These are phyloP conservation scores for Thalassoma bifasciatum DNA, from an alignment of 2,113 vertebrate species.

Conservation along the genomic window DNA sequence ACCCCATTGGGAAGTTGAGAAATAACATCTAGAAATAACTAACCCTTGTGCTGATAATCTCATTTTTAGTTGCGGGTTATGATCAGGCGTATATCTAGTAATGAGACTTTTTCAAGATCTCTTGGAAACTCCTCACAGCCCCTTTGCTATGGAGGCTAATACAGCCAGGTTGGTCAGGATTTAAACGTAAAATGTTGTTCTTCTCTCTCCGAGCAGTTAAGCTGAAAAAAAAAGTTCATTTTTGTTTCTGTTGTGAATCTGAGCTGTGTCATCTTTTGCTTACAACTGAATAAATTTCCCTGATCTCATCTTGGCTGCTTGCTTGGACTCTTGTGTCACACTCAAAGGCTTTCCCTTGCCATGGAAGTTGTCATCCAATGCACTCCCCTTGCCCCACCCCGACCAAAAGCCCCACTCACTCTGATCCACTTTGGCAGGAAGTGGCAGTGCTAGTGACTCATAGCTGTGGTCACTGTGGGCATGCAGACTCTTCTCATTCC, in stretches of 20 bases:
- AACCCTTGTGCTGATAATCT: too few relatives aligned
- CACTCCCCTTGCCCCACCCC: constrained; percentile 39
- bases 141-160: too few relatives aligned
- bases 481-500: constrained; percentile 55
- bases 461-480: constrained; percentile 61
- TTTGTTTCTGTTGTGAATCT: constrained; percentile 22
- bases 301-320: constrained; percentile 33
- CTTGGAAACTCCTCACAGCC: too few relatives aligned
- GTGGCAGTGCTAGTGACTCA: constrained; percentile 72
- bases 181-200: neutral
- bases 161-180: too few relatives aligned
- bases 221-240: neutral
- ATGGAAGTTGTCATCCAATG: constrained; percentile 51
- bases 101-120: too few relatives aligned
- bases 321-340: constrained; percentile 26
- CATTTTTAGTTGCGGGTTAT: too few relatives aligned
- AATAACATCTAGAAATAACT: too few relatives aligned
- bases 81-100: too few relatives aligned
- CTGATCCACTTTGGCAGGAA: constrained; percentile 74
- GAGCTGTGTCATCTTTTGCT: constrained; percentile 29
- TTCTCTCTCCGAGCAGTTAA: neutral
- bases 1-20: too few relatives aligned
- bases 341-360: constrained; percentile 39
- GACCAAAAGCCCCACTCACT: constrained; percentile 63
- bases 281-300: constrained; percentile 13